Evolutionary conservation across 2,797 vertebrate genomes (phyloP), one percentile per base, ranked within the genome.

Genomic region (Sebastes melanostomus): DNA sequence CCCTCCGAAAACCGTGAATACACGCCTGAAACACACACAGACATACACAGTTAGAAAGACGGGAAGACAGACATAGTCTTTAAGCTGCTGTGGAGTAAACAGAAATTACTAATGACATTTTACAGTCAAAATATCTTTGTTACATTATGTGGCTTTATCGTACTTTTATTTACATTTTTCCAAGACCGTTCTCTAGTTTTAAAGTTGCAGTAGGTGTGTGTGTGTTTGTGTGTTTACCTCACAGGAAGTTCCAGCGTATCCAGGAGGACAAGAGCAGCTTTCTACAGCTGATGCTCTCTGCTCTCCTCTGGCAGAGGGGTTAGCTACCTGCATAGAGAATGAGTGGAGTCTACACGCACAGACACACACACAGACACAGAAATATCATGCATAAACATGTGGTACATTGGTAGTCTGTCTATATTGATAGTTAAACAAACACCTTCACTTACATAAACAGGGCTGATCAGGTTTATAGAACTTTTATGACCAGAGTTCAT

Each of bases 221-320:
- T 20, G 56, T 38, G 2, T 66, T 29, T 50, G 42, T 66, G 32
- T 54, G 54, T 77, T 95, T 94, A 99, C 98, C 95, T 99, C 98
- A 88, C 98, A 99, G 4, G 98, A 99, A 8, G 96, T 96, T 50
- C 98, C 98, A 66, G 78, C 93, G 55, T 97, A 99, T 50, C 97
- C 97, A 3, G 91, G 88, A 66, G 98, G 97, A 90, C 98, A 99
- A 7, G 95, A 95, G 79, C 98, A 99, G 54, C 96, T 74, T 88
- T 99, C 98, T 67, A 99, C 97, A 66, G 95, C 94, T 25, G 91
- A 78, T 1, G 98, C 97, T 34, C 74, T 59, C 22, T 75, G 90
- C 66, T 92, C 93, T 88, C 69, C 93, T 59, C 34, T 88, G 84
- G 88, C 88, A 42, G 82, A 69, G 12, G 90, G 89, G 84, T 84